Conservation (phyloP, 2,797 vertebrate genomes). For the Mus minutoides region DNA sequence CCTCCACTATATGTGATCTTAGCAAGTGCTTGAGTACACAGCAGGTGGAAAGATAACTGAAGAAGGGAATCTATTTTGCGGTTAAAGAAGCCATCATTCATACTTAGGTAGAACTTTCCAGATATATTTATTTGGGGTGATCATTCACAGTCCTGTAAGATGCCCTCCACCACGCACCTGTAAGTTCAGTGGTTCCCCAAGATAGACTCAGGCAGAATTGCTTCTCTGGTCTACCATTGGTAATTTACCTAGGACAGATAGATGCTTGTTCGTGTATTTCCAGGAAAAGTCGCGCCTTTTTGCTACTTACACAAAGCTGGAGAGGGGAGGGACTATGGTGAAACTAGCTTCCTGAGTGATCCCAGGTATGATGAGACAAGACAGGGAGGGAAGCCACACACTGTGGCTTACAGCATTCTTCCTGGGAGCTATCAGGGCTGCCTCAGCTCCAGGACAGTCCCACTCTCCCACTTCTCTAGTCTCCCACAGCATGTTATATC, state of each 20-base stretch:
- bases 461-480: rapidly evolving
- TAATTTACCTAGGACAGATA: not conserved
- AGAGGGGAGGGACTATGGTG: rapidly evolving
- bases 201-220: not conserved
- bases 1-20: not conserved
- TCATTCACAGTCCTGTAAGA: not conserved
- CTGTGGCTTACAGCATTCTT: not conserved
- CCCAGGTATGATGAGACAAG: not conserved
- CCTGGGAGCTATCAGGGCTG: rapidly evolving
- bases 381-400: not conserved
- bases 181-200: not conserved
- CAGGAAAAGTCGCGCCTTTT: not conserved
- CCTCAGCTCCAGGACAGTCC: not conserved
- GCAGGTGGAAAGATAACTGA: not conserved
- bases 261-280: not conserved
- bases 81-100: not conserved
- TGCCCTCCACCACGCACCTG: not conserved
- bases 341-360: not conserved
- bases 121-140: not conserved
- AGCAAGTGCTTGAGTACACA: not conserved
- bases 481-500: rapidly evolving
- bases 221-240: not conserved
- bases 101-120: not conserved
- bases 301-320: not conserved
- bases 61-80: not conserved